A percentile compares a stretch with the other conserved stretches of the same genome.
phyloP scores from a whole-genome alignment of 2,113 vertebrate genomes.

The Bubo scandiacus region DNA sequence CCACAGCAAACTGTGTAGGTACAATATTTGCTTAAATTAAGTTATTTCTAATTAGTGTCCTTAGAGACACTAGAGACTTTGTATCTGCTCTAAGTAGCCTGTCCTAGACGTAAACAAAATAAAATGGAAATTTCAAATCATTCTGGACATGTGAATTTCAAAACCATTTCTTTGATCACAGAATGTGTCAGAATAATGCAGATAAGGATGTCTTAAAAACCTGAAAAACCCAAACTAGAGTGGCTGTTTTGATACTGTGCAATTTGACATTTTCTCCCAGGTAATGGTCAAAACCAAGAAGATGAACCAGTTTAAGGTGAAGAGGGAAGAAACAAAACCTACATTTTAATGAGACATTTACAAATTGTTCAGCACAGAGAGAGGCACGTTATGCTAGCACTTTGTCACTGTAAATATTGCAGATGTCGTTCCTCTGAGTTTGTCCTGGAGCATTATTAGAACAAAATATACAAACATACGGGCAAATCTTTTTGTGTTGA shows the following conservation, averaged over 20 bases:
- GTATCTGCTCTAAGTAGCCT: neutral
- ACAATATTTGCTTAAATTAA: neutral
- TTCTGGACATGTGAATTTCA: neutral
- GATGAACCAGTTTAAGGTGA: slow-evolving; percentile 31
- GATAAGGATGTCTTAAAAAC: neutral
- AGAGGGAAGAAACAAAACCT: slow-evolving; percentile 48
- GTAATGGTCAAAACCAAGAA: slow-evolving; percentile 18
- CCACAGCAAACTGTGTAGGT: neutral
- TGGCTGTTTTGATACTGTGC: neutral
- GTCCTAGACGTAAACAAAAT: neutral
- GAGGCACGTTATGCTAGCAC: slow-evolving; percentile 1
- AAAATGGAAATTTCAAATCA: neutral
- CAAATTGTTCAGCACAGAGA: slow-evolving; percentile 53
- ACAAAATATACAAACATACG: slow-evolving; percentile 31
- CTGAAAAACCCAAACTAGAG: neutral
- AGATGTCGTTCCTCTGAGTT: slow-evolving; percentile 31
- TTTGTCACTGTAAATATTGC: slow-evolving; percentile 64
- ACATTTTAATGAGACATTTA: slow-evolving; percentile 70
- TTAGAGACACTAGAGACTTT: neutral
- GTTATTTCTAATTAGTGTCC: neutral
- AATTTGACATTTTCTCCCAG: slow-evolving; percentile 46
- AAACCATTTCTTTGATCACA: neutral
- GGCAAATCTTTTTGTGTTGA: neutral
- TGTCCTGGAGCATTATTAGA: slow-evolving; percentile 55
- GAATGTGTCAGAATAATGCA: neutral